A percentile compares a stretch with the other conserved stretches of the same genome.
Conservation (phyloP, 2,113 vertebrate genomes). For the Solenodon paradoxus region DNA sequence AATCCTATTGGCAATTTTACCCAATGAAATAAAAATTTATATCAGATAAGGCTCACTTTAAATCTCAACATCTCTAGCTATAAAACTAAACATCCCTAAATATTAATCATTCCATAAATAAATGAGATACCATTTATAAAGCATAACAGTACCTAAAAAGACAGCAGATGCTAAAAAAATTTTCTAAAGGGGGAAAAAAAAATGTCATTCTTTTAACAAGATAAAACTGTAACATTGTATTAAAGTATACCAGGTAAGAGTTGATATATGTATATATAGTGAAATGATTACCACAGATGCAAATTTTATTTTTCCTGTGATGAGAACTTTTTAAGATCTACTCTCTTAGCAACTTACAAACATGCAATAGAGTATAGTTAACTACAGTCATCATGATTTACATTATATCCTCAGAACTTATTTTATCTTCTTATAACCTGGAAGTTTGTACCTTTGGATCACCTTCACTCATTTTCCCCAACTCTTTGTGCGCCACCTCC, state of each 20-base stretch:
- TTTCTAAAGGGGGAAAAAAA: not conserved
- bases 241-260: not conserved
- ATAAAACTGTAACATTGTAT: not conserved
- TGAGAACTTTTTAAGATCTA: not conserved
- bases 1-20: constrained; percentile 17
- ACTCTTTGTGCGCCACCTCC: too few species aligned
- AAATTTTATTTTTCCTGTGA: not conserved
- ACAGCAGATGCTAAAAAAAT: not conserved
- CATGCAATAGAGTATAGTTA: not conserved
- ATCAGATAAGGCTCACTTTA: not conserved
- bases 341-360: not conserved
- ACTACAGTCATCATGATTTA: not conserved
- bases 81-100: not conserved
- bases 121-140: not conserved
- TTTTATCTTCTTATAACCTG: not conserved
- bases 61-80: not conserved
- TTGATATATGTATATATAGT: not conserved
- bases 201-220: too few species aligned
- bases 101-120: not conserved
- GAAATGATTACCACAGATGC: not conserved
- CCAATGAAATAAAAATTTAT: not conserved
- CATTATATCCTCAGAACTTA: not conserved
- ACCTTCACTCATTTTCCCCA: not conserved
- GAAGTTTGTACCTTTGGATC: not conserved
- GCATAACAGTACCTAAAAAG: not conserved